Evolutionary conservation across 2,888 invertebrate species (phyloP), one percentile per base, ranked within the genome.

Genomic region (Tethea ocularis): DNA sequence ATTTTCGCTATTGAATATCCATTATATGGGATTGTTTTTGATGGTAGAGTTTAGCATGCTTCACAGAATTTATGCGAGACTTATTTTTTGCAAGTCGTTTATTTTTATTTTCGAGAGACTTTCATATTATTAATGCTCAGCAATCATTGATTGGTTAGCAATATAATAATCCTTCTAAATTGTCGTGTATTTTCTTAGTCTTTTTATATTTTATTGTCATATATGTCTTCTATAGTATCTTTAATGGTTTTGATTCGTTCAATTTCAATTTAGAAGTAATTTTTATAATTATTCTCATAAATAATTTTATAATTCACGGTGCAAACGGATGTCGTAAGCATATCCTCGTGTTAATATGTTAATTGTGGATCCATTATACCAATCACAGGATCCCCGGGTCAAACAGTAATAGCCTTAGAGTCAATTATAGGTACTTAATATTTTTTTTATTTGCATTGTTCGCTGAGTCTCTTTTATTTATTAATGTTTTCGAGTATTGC

Each of bases 391-490:
- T 74, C 66, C 68, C 60, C 62, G 77, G 85, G 85, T 87, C 86
- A 84, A 75, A 22, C 22, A 13, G 20, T 54, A 54, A 76, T 74
- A 83, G 63, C 76, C 67, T 69, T 68, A 54, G 73, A 78, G 80
- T 84, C 86, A 85, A 87, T 86, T 84, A 84, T 75, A 72, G 77
- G 65, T 68, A 71, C 76, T 80, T 80, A 76, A 77, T 75, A 71
- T 73, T 67, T 69, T 59, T 63, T 38, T 10, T 15, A 15, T 51
- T 61, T 67, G 64, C 61, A 46, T 61, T 60, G 55, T 63, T 68
- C 64, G 54, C 41, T 58, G 65, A 41, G 57, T 56, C 59, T 60
- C 65, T 59, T 33, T 33, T 33, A 33, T 33, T 33, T 33, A 33
- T 60, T 64, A 61, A 59, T 59, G 59, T 57, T 52, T 68, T 67